These are phyloP conservation scores for Xestia ashworthii DNA, from an alignment of 2,888 invertebrate species.

Conservation along the genomic window DNA sequence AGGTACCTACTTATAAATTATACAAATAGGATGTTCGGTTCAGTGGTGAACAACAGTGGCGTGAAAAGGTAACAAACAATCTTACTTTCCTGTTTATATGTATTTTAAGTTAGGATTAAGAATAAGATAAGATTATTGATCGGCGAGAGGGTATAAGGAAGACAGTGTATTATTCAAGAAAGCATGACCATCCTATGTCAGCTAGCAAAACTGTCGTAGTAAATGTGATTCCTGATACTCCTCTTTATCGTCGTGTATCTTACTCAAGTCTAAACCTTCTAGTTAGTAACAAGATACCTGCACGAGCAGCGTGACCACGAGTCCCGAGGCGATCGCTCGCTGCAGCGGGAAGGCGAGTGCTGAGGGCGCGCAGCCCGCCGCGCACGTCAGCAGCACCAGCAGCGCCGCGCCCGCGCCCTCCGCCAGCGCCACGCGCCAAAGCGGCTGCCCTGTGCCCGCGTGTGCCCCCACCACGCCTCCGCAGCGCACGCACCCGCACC, in stretches of 20 bases:
- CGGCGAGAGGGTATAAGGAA: background rate
- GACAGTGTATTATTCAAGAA: background rate
- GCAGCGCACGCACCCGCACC: conserved; percentile 25
- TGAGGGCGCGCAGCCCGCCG: conserved; percentile 88
- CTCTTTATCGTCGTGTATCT: background rate
- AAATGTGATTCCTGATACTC: background rate
- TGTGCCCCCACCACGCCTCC: conserved; percentile 30
- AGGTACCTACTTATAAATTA: too few species aligned
- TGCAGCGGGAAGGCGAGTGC: conserved; percentile 76
- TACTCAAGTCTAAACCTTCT: background rate
- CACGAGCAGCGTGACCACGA: conserved; percentile 92
- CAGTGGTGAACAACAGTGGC: too few species aligned
- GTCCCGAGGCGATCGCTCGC: conserved; percentile 91
- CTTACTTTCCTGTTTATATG: too few species aligned
- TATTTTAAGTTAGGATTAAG: too few species aligned
- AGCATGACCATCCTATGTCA: background rate
- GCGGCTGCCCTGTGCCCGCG: conserved; percentile 36
- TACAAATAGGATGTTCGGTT: too few species aligned
- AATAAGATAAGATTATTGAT: background rate
- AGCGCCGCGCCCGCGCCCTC: conserved; percentile 93
- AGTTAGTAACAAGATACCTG: conserved; percentile 84
- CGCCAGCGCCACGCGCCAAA: conserved; percentile 83
- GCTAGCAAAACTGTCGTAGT: too few species aligned
- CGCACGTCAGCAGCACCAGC: conserved; percentile 93
- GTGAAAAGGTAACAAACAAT: too few species aligned